phyloP scores from a whole-genome alignment of 2,888 invertebrate genomes.

The Brachyopa scutellaris region DNA sequence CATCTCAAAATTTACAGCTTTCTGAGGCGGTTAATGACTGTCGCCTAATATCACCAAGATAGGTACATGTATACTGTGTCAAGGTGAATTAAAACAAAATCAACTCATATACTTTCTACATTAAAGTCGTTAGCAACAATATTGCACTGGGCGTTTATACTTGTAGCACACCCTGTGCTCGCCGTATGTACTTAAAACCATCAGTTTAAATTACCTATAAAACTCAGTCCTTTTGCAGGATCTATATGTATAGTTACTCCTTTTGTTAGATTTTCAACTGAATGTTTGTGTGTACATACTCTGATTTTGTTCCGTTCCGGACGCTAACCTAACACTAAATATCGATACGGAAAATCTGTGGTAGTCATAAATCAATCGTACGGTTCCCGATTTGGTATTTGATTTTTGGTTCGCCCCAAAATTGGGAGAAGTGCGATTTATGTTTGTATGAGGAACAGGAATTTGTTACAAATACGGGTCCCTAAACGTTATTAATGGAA shows the following conservation, averaged over 20 bases:
- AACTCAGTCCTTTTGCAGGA: neutral
- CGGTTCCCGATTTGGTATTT: slow-evolving; percentile 46
- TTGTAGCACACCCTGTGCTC: neutral
- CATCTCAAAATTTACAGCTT: slow-evolving; percentile 8
- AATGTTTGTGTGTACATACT: neutral
- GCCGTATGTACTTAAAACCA: neutral
- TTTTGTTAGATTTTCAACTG: slow-evolving; percentile 9
- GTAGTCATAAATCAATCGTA: slow-evolving; percentile 67
- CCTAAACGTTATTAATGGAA: slow-evolving; percentile 52
- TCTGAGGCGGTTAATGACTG: neutral
- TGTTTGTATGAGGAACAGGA: slow-evolving; percentile 26
- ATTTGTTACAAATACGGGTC: slow-evolving; percentile 17
- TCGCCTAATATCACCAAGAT: neutral
- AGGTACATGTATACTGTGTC: too few species aligned
- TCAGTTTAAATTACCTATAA: neutral
- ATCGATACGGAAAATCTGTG: slow-evolving; percentile 63
- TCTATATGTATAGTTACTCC: neutral
- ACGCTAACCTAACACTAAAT: slow-evolving; percentile 44
- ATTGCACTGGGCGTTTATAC: neutral
- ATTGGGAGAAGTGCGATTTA: slow-evolving; percentile 17
- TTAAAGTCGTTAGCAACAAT: too few species aligned
- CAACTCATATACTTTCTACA: too few species aligned
- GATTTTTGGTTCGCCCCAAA: slow-evolving; percentile 57
- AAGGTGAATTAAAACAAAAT: too few species aligned
- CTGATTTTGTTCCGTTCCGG: neutral